Evolutionary conservation across 1,140 invertebrate species (phyloP), one percentile per base, ranked within the genome.

Genomic region (Neodiprion virginianus): DNA sequence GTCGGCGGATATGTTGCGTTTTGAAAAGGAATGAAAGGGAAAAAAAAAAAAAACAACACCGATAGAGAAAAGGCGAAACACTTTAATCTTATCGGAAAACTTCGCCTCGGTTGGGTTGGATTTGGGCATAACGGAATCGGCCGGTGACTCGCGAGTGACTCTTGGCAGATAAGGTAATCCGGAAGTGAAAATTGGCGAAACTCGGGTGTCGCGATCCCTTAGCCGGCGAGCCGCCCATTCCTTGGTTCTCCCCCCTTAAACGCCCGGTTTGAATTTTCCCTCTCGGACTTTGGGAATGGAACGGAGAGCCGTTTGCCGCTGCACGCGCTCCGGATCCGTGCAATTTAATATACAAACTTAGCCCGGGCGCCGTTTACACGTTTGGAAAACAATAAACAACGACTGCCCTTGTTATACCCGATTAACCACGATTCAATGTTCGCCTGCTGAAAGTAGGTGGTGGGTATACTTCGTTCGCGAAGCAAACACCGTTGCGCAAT

Each of bases 111-210:
- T 40, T 40, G 28, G 28, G 28, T 40, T 4, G 28, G 28, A 40
- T 69, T 75, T 70, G 75, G 77, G 80, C 28, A 40, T 40, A 40
- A 40, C 28, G 28, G 28, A 40, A 80, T 83, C 72, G 77, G 74
- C 79, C 14, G 11, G 12, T 11, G 21, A 67, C 67, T 48, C 68
- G 76, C 84, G 82, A 83, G 85, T 85, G 84, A 86, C 82, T 83
- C 79, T 80, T 78, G 71, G 81, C 73, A 85, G 87, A 88, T 88
- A 88, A 88, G 86, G 84, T 88, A 88, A 88, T 88, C 87, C 83
- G 82, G 75, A 66, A 72, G 76, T 76, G 83, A 83, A 86, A 88
- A 87, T 81, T 86, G 82, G 78, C 74, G 11, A 61, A 61, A 61
- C n/a, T 61, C 53, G 11, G 53, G 11, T 61, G 11, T 17, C 53